These are phyloP conservation scores for Nebria ingens DNA, from an alignment of 1,140 invertebrate genomes.

Conservation along the genomic window DNA sequence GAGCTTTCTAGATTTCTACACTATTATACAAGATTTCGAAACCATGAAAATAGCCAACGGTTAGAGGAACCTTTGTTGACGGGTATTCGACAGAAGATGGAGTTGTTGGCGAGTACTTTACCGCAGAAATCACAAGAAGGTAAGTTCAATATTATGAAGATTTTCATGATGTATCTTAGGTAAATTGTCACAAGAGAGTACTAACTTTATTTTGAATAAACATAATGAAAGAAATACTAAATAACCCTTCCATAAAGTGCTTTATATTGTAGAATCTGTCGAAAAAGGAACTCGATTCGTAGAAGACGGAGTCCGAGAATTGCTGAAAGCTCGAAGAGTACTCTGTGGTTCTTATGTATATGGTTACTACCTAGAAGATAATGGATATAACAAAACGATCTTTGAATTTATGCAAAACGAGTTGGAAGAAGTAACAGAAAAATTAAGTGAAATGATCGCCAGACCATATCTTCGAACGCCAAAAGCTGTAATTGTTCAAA, in stretches of 20 bases:
- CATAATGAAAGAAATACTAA: background rate
- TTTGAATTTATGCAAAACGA: conserved; percentile 68
- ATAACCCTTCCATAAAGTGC: background rate
- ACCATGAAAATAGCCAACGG: conserved; percentile 54
- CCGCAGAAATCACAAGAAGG: conserved; percentile 30
- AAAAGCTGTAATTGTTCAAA: conserved; percentile 49
- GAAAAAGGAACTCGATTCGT: conserved; percentile 45
- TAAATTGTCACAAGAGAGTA: too few relatives aligned
- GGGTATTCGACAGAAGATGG: conserved; percentile 52
- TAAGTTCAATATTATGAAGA: conserved; percentile 15
- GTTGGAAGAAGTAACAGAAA: conserved; percentile 55
- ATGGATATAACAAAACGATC: conserved; percentile 55
- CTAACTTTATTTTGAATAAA: too few relatives aligned
- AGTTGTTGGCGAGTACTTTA: conserved; percentile 41
- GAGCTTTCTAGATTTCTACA: conserved; percentile 57
- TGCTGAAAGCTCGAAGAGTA: conserved; percentile 52
- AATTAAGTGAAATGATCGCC: conserved; percentile 54
- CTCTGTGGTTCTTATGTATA: conserved; percentile 59
- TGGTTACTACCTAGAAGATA: conserved; percentile 54
- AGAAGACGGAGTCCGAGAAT: conserved; percentile 52
- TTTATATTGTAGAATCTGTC: conserved; percentile 28
- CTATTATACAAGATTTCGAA: conserved; percentile 55
- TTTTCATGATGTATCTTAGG: background rate
- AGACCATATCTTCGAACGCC: conserved; percentile 53
- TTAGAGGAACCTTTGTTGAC: conserved; percentile 52